Evolutionary conservation across 1,140 invertebrate genomes (phyloP).

Genomic region (Camponotus pennsylvanicus): DNA sequence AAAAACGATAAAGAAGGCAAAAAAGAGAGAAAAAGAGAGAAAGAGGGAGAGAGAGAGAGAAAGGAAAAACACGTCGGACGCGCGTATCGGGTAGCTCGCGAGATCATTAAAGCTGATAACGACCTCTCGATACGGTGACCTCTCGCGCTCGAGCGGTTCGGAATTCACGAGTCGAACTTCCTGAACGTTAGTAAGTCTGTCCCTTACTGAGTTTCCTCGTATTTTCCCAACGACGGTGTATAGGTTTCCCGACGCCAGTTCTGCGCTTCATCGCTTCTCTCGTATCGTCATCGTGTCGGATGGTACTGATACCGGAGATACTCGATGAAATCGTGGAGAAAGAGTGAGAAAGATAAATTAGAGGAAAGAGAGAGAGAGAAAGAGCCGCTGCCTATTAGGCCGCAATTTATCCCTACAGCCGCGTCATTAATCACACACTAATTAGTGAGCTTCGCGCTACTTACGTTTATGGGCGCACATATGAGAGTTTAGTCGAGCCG

Average conservation of each 20-base stretch:
- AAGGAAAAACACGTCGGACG: slow-evolving; percentile 31
- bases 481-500: neutral
- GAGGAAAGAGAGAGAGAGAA: neutral
- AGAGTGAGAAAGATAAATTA: neutral
- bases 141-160: slow-evolving; percentile 51
- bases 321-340: neutral
- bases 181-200: slow-evolving; percentile 27
- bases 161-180: slow-evolving; percentile 50
- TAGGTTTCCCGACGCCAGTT: neutral
- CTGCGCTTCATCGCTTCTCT: slow-evolving; percentile 23
- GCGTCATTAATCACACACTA: slow-evolving; percentile 58
- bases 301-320: neutral
- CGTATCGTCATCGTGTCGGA: neutral
- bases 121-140: slow-evolving; percentile 58
- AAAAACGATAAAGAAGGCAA: neutral
- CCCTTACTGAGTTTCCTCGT: slow-evolving; percentile 15
- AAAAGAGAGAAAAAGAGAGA: neutral
- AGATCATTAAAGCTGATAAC: slow-evolving; percentile 62
- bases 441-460: slow-evolving; percentile 51
- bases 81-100: slow-evolving; percentile 37
- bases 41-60: neutral
- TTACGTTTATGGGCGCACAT: slow-evolving; percentile 24
- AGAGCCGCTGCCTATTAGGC: slow-evolving; percentile 25
- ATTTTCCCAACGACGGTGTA: slow-evolving; percentile 21
- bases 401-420: slow-evolving; percentile 67